Evolutionary conservation across 1,140 invertebrate species (phyloP).

Genomic region (Aphelinus certus): DNA sequence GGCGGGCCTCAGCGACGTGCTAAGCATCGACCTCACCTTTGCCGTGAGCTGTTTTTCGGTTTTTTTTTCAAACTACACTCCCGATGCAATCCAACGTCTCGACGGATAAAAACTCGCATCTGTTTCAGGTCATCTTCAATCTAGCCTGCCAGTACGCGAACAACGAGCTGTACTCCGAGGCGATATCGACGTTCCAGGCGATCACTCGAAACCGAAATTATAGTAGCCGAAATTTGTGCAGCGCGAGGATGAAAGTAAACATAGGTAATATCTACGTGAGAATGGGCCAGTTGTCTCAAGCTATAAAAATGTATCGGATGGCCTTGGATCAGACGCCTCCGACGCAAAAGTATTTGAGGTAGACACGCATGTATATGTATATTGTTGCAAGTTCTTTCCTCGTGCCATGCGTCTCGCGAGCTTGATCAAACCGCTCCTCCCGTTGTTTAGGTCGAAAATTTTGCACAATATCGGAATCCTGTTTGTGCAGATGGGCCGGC

Average conservation of each 20-base stretch:
- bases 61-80: not conserved
- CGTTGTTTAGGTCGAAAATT: slow-evolving; percentile 83
- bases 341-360: slow-evolving; percentile 91
- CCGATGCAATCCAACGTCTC: not conserved
- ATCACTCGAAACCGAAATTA: slow-evolving; percentile 88
- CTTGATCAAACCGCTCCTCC: slow-evolving; percentile 47
- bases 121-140: slow-evolving; percentile 87
- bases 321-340: slow-evolving; percentile 94
- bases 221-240: slow-evolving; percentile 69
- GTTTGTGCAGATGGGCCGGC: slow-evolving; percentile 95
- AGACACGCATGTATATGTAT: slow-evolving; percentile 19
- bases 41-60: slow-evolving; percentile 71
- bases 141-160: slow-evolving; percentile 91
- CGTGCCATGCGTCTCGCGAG: too few species aligned
- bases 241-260: slow-evolving; percentile 92
- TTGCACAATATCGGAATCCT: slow-evolving; percentile 98
- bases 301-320: slow-evolving; percentile 98
- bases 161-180: slow-evolving; percentile 95
- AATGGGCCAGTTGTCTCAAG: slow-evolving; percentile 93
- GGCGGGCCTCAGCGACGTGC: slow-evolving; percentile 83
- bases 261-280: slow-evolving; percentile 98
- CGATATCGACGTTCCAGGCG: slow-evolving; percentile 93
- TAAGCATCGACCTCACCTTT: slow-evolving; percentile 94
- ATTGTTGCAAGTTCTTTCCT: slow-evolving; percentile 30
- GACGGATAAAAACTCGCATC: too few species aligned